These are phyloP conservation scores for Neoscelio sp. DNA, from an alignment of 2,888 invertebrate species.

Conservation along the genomic window DNA sequence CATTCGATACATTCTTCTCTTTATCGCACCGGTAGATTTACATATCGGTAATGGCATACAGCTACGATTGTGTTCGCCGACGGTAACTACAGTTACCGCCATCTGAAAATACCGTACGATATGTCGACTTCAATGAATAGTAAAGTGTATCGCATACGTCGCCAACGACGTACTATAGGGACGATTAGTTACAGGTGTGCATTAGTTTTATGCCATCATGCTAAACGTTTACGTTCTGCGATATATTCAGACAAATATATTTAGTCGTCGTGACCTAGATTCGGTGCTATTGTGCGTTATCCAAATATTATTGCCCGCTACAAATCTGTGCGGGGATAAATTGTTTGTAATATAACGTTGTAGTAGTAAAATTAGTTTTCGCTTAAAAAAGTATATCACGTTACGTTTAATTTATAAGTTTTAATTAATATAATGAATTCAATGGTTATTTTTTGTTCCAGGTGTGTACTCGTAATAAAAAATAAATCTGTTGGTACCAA, in stretches of 20 bases:
- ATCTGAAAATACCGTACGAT: slow-evolving; percentile 66
- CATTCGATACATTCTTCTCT: slow-evolving; percentile 71
- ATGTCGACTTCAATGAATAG: slow-evolving; percentile 62
- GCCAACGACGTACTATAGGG: slow-evolving; percentile 31
- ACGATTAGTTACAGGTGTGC: slow-evolving; percentile 63
- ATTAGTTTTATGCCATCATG: slow-evolving; percentile 50
- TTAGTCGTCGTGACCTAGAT: slow-evolving; percentile 11
- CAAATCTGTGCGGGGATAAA: too few relatives aligned
- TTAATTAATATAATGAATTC: too few relatives aligned
- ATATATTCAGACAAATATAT: slow-evolving; percentile 39
- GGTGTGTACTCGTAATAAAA: too few relatives aligned
- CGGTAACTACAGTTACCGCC: slow-evolving; percentile 61
- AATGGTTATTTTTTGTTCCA: too few relatives aligned
- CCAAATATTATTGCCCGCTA: too few relatives aligned
- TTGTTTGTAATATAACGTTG: too few relatives aligned
- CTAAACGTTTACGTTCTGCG: slow-evolving; percentile 7
- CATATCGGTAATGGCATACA: slow-evolving; percentile 72
- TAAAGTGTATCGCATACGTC: slow-evolving; percentile 58
- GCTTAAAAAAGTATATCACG: too few relatives aligned
- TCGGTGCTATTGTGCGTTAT: slow-evolving; percentile 3
- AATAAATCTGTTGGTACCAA: too few relatives aligned
- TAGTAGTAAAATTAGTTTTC: too few relatives aligned
- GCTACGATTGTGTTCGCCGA: slow-evolving; percentile 60
- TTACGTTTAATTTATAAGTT: too few relatives aligned
- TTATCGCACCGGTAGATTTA: slow-evolving; percentile 72